Percentiles rank a stretch among this genome's conserved stretches.
These are phyloP conservation scores for Drusus annulatus DNA, from an alignment of 1,140 invertebrate species.

Conservation along the genomic window DNA sequence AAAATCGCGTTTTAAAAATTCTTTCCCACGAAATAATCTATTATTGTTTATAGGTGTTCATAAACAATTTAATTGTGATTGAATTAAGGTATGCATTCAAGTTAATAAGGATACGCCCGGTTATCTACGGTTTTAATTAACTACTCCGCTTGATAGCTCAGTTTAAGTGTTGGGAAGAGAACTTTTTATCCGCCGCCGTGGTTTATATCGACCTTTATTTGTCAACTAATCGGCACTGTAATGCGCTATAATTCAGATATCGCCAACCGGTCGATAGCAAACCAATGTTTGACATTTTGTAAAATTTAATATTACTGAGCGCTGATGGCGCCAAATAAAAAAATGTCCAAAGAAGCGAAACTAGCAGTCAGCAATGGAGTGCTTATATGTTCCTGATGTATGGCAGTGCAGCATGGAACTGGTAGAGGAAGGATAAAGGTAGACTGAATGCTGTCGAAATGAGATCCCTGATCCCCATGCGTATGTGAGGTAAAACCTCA, in stretches of 20 bases:
- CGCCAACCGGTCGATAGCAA: background rate
- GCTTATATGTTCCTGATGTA: no score
- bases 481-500: no score
- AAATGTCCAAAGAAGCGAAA: no score
- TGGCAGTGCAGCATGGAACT: no score
- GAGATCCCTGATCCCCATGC: no score
- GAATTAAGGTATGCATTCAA: background rate
- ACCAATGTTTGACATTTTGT: no score
- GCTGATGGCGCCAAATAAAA: no score
- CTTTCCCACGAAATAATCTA: background rate
- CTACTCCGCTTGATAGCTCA: background rate
- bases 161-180: background rate
- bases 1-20: no score
- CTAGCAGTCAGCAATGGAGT: no score
- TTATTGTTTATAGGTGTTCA: background rate
- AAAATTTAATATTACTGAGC: no score
- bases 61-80: background rate
- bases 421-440: no score
- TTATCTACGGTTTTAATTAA: slow-evolving; percentile 17
- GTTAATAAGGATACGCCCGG: background rate
- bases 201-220: slow-evolving; percentile 24
- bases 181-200: slow-evolving; percentile 9
- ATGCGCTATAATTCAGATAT: background rate
- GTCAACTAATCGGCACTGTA: slow-evolving; percentile 28
- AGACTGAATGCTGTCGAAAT: no score